Conservation (phyloP, 2,888 invertebrate species). For the Noctua fimbriata region DNA sequence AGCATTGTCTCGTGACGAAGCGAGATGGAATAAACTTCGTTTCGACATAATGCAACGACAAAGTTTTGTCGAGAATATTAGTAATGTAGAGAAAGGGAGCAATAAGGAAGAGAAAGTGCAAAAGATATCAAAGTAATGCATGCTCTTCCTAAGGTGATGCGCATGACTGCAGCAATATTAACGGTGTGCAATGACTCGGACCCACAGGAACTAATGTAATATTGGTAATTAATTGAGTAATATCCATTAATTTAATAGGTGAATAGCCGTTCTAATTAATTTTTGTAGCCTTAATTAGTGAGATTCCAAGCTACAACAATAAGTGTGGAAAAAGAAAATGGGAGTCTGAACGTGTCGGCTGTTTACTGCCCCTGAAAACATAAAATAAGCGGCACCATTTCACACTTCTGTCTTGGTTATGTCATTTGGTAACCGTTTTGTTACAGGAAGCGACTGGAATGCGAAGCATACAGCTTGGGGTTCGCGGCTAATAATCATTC, state of each 20-base stretch:
- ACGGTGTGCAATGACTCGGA: constrained; percentile 46
- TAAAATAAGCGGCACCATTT: too few species aligned
- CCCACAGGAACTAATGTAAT: constrained; percentile 54
- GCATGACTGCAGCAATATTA: constrained; percentile 42
- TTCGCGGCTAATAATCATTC: too few species aligned
- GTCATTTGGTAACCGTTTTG: too few species aligned
- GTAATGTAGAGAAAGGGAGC: constrained; percentile 45
- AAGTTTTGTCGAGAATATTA: background rate
- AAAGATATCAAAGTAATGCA: constrained; percentile 50
- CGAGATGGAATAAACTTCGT: background rate
- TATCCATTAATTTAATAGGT: constrained; percentile 13
- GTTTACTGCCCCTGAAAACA: background rate
- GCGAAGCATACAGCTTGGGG: too few species aligned
- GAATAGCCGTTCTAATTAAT: background rate
- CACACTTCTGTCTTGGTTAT: too few species aligned
- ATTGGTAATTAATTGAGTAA: constrained; percentile 53
- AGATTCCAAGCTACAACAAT: background rate
- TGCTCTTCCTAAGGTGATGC: constrained; percentile 54
- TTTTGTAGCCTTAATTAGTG: background rate
- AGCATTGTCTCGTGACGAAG: background rate
- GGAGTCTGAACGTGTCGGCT: background rate
- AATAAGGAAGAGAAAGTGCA: constrained; percentile 48
- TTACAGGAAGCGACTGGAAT: too few species aligned
- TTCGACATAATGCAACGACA: background rate
- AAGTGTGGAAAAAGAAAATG: background rate